Percentiles rank a stretch among this genome's conserved stretches.
These are phyloP conservation scores for Periphyllus acericola DNA, from an alignment of 2,888 invertebrate species.

Conservation along the genomic window DNA sequence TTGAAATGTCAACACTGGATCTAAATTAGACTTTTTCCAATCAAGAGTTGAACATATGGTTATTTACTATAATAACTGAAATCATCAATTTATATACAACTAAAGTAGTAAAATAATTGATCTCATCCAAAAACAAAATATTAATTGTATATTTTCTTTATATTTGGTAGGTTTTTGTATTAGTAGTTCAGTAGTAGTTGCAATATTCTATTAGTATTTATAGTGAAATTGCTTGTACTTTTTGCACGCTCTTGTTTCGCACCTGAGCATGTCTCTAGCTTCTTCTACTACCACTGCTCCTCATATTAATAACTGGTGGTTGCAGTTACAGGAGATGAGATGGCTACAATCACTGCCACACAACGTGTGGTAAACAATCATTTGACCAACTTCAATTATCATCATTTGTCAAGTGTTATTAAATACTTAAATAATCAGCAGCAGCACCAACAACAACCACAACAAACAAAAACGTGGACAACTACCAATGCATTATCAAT, in stretches of 20 bases:
- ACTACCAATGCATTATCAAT: slow-evolving; percentile 63
- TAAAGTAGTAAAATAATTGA: neutral
- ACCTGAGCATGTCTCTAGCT: slow-evolving; percentile 58
- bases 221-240: slow-evolving; percentile 54
- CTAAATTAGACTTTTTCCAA: slow-evolving; percentile 29
- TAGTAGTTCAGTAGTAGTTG: slow-evolving; percentile 46
- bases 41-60: slow-evolving; percentile 1
- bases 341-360: slow-evolving; percentile 59
- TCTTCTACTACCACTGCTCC: slow-evolving; percentile 10
- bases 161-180: slow-evolving; percentile 42
- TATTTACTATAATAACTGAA: slow-evolving; percentile 3
- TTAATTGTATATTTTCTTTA: neutral
- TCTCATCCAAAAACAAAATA: neutral
- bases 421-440: slow-evolving; percentile 59
- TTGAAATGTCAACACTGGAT: neutral
- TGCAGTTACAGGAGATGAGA: slow-evolving; percentile 61
- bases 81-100: neutral
- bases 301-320: slow-evolving; percentile 49
- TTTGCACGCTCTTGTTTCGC: slow-evolving; percentile 59
- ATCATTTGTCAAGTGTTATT: slow-evolving; percentile 59
- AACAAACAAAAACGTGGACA: slow-evolving; percentile 55
- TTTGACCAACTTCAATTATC: slow-evolving; percentile 54
- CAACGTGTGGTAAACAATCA: slow-evolving; percentile 57
- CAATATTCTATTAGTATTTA: slow-evolving; percentile 50
- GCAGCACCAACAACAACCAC: slow-evolving; percentile 33